Evolutionary conservation across 2,113 vertebrate species (phyloP).

Genomic region (Mixornis gularis): DNA sequence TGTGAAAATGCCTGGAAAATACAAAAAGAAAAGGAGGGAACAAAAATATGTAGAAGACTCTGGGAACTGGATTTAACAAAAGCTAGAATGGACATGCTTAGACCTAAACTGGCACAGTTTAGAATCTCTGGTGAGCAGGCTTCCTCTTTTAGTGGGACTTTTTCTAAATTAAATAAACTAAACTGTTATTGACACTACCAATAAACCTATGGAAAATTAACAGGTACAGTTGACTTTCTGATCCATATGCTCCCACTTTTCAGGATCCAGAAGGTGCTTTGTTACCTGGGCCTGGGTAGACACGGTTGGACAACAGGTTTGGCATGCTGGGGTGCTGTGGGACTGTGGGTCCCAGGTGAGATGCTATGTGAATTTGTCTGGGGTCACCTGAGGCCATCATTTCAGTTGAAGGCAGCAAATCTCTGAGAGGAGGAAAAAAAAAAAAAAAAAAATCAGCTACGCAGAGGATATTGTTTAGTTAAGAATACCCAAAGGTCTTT

Average conservation of each 20-base stretch:
- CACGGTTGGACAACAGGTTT: conserved; percentile 70
- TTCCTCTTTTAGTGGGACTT: background rate
- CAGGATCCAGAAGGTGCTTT: background rate
- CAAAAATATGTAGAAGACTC: background rate
- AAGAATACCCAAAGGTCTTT: background rate
- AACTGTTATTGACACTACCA: background rate
- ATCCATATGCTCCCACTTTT: background rate
- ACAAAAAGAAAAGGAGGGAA: background rate
- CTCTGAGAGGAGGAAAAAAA: conserved; percentile 65
- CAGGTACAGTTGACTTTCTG: background rate
- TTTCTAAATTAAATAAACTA: background rate
- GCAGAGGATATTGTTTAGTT: background rate
- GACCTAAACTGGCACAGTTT: background rate
- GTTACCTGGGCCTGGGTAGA: conserved; percentile 78
- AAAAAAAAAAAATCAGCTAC: background rate
- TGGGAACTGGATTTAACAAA: background rate
- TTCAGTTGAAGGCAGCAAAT: conserved; percentile 79
- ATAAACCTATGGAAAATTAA: background rate
- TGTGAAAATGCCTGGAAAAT: background rate
- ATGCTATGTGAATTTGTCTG: conserved; percentile 82
- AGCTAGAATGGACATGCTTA: background rate
- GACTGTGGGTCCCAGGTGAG: conserved; percentile 77
- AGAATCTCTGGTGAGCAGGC: background rate
- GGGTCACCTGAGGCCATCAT: conserved; percentile 79
- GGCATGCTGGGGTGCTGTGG: conserved; percentile 75